Evolutionary conservation across 2,888 invertebrate genomes (phyloP).

Genomic region (Leistus spinibarbis): DNA sequence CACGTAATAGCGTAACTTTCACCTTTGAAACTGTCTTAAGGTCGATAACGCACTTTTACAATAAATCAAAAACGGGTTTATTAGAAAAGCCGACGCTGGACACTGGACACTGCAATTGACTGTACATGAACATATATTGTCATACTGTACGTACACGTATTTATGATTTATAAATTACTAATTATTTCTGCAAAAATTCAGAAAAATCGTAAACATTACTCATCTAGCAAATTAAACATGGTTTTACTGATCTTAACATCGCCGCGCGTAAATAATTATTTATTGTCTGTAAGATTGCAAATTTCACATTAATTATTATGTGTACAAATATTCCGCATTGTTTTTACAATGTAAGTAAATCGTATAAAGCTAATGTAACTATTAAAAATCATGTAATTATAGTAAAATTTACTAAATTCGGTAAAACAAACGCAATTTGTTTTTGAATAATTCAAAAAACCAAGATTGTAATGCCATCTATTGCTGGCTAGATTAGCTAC

Average conservation of each 20-base stretch:
- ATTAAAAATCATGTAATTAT: no score
- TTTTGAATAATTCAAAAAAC: no score
- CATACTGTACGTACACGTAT: background rate
- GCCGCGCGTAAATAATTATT: background rate
- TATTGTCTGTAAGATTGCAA: background rate
- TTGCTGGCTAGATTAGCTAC: no score
- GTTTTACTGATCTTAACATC: background rate
- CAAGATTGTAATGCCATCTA: no score
- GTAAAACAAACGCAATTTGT: no score
- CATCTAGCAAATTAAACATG: background rate
- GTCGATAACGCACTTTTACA: background rate
- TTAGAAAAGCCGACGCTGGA: background rate
- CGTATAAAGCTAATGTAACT: no score
- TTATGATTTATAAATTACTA: background rate
- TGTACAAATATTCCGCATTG: no score
- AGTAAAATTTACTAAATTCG: no score
- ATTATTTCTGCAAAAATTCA: background rate
- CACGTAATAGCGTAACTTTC: slow-evolving; percentile 1
- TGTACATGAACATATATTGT: background rate
- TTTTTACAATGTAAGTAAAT: no score
- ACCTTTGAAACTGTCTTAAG: slow-evolving; percentile 11
- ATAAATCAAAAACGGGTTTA: background rate
- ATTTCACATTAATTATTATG: background rate
- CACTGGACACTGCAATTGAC: background rate
- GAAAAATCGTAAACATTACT: background rate